Conservation (phyloP, 1,140 invertebrate species). For the Nautilus pompilius region DNA sequence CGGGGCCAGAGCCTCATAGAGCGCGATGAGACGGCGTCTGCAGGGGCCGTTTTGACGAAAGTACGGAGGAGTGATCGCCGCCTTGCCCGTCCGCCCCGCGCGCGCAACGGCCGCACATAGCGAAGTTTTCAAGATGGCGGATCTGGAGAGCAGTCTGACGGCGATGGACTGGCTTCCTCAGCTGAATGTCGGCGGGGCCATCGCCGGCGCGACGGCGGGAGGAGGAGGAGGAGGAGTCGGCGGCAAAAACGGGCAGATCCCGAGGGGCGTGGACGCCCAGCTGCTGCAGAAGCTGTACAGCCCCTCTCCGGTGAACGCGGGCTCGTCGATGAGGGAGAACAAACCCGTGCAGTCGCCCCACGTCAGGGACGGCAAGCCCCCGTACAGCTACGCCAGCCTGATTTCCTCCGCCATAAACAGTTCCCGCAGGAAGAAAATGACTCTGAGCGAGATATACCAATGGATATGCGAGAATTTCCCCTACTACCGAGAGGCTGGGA, state of each 20-base stretch:
- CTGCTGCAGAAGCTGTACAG: too few relatives aligned
- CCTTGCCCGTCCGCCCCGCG: too few relatives aligned
- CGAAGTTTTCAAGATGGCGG: conserved; percentile 53
- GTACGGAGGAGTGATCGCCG: too few relatives aligned
- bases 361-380: conserved; percentile 60
- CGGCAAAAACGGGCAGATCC: too few relatives aligned
- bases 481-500: conserved; percentile 68
- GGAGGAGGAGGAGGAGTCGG: not conserved
- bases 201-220: conserved; percentile 32
- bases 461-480: conserved; percentile 60
- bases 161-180: conserved; percentile 62
- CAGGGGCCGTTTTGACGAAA: too few relatives aligned
- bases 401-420: conserved; percentile 72
- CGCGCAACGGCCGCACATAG: too few relatives aligned
- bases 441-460: conserved; percentile 59
- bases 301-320: too few relatives aligned
- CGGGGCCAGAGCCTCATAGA: too few relatives aligned
- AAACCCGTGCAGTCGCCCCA: not conserved
- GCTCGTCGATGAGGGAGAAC: too few relatives aligned
- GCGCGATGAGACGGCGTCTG: too few relatives aligned
- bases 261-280: too few relatives aligned
- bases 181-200: conserved; percentile 54
- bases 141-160: conserved; percentile 59
- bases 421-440: conserved; percentile 61
- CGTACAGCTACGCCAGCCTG: conserved; percentile 69